phyloP scores from a whole-genome alignment of 2,113 vertebrate genomes.

The Callionymus lyra region DNA sequence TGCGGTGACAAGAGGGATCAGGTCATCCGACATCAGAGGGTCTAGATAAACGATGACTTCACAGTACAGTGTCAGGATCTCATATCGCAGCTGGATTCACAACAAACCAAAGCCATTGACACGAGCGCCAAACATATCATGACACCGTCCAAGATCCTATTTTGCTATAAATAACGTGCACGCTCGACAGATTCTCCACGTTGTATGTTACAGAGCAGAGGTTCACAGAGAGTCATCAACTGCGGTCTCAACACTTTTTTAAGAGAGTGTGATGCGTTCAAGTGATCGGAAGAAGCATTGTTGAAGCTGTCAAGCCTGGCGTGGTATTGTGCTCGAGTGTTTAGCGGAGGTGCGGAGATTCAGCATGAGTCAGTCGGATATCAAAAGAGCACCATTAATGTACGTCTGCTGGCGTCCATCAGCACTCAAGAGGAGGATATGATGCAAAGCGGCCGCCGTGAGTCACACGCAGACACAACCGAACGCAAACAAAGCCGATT shows the following conservation, averaged over 20 bases:
- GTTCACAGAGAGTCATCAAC: too few relatives aligned
- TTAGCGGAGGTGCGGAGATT: conserved; percentile 15
- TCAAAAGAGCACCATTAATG: conserved; percentile 34
- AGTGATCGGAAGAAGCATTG: conserved; percentile 33
- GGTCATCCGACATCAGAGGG: too few relatives aligned
- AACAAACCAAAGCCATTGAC: conserved; percentile 8
- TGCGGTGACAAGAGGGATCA: too few relatives aligned
- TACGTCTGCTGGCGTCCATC: conserved; percentile 47
- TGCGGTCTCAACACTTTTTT: conserved; percentile 7
- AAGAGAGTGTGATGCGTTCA: conserved; percentile 15
- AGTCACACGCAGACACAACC: conserved; percentile 12
- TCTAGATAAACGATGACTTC: too few relatives aligned
- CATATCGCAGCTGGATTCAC: conserved; percentile 35
- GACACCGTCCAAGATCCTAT: conserved; percentile 36
- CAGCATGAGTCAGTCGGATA: conserved; percentile 42
- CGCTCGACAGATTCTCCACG: conserved; percentile 34
- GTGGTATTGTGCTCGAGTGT: conserved; percentile 15
- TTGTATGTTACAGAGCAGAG: too few relatives aligned
- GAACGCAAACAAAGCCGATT: conserved; percentile 38
- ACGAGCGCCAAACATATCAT: conserved; percentile 36
- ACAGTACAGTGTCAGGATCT: not conserved
- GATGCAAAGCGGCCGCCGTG: conserved; percentile 14
- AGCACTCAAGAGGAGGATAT: conserved; percentile 20
- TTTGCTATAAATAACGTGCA: conserved; percentile 39
- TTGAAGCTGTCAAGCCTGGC: conserved; percentile 33